phyloP scores from a whole-genome alignment of 2,888 invertebrate genomes.

The Melinopterus prodromus region DNA sequence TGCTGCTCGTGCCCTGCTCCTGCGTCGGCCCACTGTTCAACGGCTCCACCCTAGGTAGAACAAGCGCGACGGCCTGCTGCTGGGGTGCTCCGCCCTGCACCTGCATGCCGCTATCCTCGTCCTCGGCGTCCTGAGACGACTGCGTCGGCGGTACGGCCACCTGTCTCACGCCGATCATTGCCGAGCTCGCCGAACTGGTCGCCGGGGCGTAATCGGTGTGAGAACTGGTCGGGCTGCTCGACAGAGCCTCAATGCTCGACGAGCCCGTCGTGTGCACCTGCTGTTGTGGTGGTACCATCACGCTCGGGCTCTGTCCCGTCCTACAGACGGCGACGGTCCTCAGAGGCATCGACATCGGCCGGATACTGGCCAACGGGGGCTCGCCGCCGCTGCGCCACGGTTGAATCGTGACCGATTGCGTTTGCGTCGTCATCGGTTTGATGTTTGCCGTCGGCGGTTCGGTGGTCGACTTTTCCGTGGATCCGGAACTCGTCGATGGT shows the following conservation, averaged over 20 bases:
- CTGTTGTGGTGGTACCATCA: constrained; percentile 68
- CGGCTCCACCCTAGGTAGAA: constrained; percentile 75
- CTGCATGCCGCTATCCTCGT: constrained; percentile 58
- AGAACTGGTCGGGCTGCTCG: constrained; percentile 77
- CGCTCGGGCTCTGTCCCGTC: constrained; percentile 68
- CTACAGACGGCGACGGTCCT: constrained; percentile 75
- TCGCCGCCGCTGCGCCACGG: constrained; percentile 76
- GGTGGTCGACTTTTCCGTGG: constrained; percentile 64
- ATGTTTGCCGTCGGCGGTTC: constrained; percentile 90
- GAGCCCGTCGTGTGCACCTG: constrained; percentile 67
- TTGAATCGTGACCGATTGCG: constrained; percentile 67
- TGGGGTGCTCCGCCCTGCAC: constrained; percentile 55
- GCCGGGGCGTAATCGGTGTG: constrained; percentile 88
- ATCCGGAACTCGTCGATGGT: constrained; percentile 73
- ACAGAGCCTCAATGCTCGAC: constrained; percentile 62
- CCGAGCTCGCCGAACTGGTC: constrained; percentile 69
- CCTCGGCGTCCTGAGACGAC: constrained; percentile 66
- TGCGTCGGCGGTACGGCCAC: constrained; percentile 71
- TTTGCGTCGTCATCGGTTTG: constrained; percentile 78
- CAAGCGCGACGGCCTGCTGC: constrained; percentile 74
- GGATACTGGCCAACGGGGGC: constrained; percentile 90
- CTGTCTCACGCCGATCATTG: constrained; percentile 61
- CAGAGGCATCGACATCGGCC: constrained; percentile 84
- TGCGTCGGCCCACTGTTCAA: constrained; percentile 61
- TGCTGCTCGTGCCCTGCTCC: constrained; percentile 57